Evolutionary conservation across 2,888 invertebrate genomes (phyloP), one percentile per base, ranked within the genome.

Genomic region (Spisula solida): DNA sequence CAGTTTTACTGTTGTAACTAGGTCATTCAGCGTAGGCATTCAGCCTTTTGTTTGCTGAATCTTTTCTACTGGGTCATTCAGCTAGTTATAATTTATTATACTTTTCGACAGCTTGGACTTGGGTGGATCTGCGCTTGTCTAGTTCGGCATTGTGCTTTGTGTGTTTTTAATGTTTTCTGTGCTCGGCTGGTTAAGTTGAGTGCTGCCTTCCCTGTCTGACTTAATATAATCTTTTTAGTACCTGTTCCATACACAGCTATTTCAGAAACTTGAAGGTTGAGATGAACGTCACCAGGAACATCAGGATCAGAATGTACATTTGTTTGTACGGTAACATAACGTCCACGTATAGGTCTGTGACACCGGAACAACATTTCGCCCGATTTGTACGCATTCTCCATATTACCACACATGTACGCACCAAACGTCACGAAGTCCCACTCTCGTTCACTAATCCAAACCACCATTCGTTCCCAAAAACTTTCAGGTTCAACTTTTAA

Each of bases 281-380:
- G 29, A 29, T 75, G 31, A 6, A 51, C 55, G 14, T 78, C 84
- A 12, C 16, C 29, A 0, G 48, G 31, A 20, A 34, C 12, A n/a
- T 84, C 84, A 5, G 84, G 84, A n/a, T 84, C 84, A 14, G 84
- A 84, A 34, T 84, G 31, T 14, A 84, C 78, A 25, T 84, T 84
- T 29, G 84, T 84, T 31, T 84, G 84, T 31, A 84, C 31, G 12
- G 78, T 78, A 20, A 84, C 78, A 48, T 78, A 84, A 25, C 84
- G 75, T 29, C 84, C 84, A 12, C 4, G n/a, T 25, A 84, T 20
- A 48, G 84, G 51, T 25, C 20, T n/a, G 5, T 75, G 12, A 55
- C 84, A 84, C 20, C 18, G 31, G 78, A 78, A 84, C 51, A 84
- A n/a, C 16, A 70, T 20, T 16, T 16, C n/a, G 12, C 20, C n/a